These are phyloP conservation scores for Cephalopterus ornatus DNA, from an alignment of 2,113 vertebrate species.

Conservation along the genomic window DNA sequence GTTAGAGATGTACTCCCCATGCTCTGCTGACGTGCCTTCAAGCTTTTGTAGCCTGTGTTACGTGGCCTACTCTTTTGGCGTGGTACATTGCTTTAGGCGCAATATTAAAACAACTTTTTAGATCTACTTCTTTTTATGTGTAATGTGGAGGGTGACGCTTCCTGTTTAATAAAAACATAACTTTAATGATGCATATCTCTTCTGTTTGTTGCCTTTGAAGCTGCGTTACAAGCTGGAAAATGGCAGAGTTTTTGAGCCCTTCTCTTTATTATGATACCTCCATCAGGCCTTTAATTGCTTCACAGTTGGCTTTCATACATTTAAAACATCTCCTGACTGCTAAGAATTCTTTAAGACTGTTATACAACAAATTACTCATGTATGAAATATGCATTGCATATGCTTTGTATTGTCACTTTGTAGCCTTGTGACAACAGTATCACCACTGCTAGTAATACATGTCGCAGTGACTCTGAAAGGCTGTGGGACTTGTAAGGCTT, in stretches of 20 bases:
- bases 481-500: not conserved
- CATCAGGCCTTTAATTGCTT: not conserved
- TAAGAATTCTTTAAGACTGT: not conserved
- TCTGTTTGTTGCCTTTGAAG: not conserved
- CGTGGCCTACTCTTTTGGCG: not conserved
- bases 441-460: not conserved
- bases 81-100: not conserved
- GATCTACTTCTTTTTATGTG: not conserved
- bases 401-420: not conserved
- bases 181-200: not conserved
- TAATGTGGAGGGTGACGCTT: not conserved
- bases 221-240: not conserved
- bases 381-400: constrained; percentile 12
- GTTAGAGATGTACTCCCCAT: accelerated
- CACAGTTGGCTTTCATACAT: not conserved
- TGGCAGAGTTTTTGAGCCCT: not conserved
- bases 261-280: not conserved
- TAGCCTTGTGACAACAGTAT: not conserved
- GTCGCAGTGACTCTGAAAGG: not conserved
- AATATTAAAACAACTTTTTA: not conserved
- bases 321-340: not conserved
- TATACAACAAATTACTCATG: constrained; percentile 18
- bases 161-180: not conserved
- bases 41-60: not conserved
- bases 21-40: not conserved